Evolutionary conservation across 2,797 vertebrate species (phyloP).

Genomic region (Coilia nasus): DNA sequence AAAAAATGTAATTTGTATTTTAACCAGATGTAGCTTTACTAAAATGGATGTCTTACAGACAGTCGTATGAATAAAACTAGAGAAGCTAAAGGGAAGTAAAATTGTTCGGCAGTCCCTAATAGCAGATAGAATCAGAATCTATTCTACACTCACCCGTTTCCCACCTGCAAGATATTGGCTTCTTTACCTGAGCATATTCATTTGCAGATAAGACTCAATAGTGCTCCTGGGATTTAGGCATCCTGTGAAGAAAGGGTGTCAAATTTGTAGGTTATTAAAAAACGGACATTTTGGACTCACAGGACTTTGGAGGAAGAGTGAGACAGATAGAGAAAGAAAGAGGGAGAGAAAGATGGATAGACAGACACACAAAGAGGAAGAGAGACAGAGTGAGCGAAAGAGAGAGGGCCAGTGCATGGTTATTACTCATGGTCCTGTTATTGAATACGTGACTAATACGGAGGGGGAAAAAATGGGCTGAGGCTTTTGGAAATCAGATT

Average conservation of each 20-base stretch:
- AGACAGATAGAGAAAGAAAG: too few relatives aligned
- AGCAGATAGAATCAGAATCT: slow-evolving; percentile 19
- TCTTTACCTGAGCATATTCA: slow-evolving; percentile 16
- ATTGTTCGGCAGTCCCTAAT: slow-evolving; percentile 3
- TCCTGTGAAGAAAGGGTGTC: neutral
- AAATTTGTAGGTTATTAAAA: slow-evolving; percentile 26
- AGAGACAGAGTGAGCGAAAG: neutral
- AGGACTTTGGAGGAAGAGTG: slow-evolving; percentile 12
- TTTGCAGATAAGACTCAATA: slow-evolving; percentile 20
- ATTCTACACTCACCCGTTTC: neutral
- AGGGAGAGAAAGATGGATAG: neutral
- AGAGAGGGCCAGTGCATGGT: slow-evolving; percentile 52
- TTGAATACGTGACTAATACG: slow-evolving; percentile 80
- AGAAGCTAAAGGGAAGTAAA: neutral
- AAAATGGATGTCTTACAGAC: neutral
- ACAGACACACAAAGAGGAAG: too few relatives aligned
- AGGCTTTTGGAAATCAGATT: slow-evolving; percentile 77
- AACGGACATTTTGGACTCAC: slow-evolving; percentile 22
- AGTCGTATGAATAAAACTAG: neutral
- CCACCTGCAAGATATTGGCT: slow-evolving; percentile 16
- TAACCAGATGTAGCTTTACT: neutral
- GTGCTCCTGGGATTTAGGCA: neutral
- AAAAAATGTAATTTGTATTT: slow-evolving; percentile 12
- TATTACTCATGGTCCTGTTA: slow-evolving; percentile 74
- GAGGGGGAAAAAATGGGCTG: slow-evolving; percentile 64